Evolutionary conservation across 1,140 invertebrate species (phyloP).

Genomic region (Parasteatoda tepidariorum): DNA sequence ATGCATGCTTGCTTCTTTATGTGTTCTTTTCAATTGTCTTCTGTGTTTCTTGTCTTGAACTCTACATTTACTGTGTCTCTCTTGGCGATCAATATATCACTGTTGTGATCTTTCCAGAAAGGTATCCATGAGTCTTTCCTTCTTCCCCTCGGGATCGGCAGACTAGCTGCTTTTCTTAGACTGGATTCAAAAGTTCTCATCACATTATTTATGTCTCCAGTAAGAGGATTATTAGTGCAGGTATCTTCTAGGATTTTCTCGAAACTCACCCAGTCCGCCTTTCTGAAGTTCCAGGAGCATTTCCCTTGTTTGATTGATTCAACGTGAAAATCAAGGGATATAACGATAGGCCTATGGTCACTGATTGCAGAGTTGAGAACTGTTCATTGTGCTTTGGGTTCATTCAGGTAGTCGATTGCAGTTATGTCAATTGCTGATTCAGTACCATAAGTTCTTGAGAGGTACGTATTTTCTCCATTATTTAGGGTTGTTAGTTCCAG

Average conservation of each 20-base stretch:
- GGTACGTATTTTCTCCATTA: slow-evolving; percentile 3
- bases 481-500: slow-evolving; percentile 14
- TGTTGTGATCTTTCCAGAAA: no score
- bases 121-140: slow-evolving; percentile 3
- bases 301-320: slow-evolving; percentile 5
- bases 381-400: not conserved
- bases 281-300: slow-evolving; percentile 18
- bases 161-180: not conserved
- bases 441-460: slow-evolving; percentile 5
- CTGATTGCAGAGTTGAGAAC: not conserved
- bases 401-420: not conserved
- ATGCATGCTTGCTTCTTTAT: no score
- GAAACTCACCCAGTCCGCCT: not conserved
- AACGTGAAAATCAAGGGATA: not conserved
- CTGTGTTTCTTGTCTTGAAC: not conserved
- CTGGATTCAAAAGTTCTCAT: not conserved
- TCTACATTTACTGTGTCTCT: slow-evolving; percentile 6
- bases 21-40: no score
- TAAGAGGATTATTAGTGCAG: no score
- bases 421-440: slow-evolving; percentile 5
- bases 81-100: not conserved
- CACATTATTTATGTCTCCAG: no score
- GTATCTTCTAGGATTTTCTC: no score
- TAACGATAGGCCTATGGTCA: not conserved
- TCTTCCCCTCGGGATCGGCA: not conserved